Evolutionary conservation across 2,113 vertebrate genomes (phyloP), one percentile per base, ranked within the genome.

Genomic region (Sylvietta virens): DNA sequence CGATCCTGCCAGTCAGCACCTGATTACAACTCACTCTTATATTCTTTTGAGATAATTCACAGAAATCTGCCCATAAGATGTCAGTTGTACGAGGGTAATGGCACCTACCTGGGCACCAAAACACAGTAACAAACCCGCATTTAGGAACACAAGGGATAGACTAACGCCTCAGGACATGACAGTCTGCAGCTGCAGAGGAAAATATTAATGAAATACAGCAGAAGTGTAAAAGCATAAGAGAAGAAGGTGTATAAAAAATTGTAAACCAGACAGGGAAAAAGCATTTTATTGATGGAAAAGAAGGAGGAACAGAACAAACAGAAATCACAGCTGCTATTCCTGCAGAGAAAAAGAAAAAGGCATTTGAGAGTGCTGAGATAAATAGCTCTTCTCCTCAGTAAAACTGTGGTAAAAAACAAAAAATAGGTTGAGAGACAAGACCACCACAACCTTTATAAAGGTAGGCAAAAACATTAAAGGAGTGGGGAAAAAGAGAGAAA

Each of bases 391-490:
- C 8, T 4, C 17, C 17, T 1, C 20, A 18, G 7, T 31, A 27
- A 31, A 51, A 31, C 4, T 8, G 9, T n/a, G n/a, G n/a, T n/a
- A 40, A 56, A 40, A 5, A 18, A 3, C 17, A 23, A 35, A 35
- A 45, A 48, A 33, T 35, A 35, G 7, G 7, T 10, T 10, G 15
- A 48, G 17, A 45, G 9, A 47, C 13, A 56, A 57, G 5, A 56
- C 11, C 28, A 33, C 2, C 6, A n/a, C 2, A 44, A n/a, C 5
- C 19, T 16, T 9, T 18, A 10, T 12, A 26, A 37, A 26, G 4
- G 67, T 4, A 3, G 8, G 10, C 7, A 12, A 67, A 47, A 21
- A 19, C 1, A 1, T 10, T n/a, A 12, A 24, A 44, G n/a, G 3
- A 37, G 6, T 6, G 6, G 24, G 19, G 9, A 80, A 23, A 45